Evolutionary conservation across 2,797 vertebrate genomes (phyloP).

Genomic region (Anas bernieri): DNA sequence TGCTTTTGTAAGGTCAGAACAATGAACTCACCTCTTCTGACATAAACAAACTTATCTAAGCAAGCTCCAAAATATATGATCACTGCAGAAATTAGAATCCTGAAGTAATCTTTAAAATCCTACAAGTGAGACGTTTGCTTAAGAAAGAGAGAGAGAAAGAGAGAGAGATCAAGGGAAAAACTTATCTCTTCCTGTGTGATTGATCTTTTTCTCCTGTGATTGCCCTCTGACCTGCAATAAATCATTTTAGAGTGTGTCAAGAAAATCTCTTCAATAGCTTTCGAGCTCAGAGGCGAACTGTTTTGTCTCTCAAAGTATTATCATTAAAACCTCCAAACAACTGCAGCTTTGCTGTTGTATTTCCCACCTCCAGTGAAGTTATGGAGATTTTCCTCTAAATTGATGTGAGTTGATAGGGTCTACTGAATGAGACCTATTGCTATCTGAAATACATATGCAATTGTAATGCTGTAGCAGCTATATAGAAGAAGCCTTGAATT

Average conservation of each 20-base stretch:
- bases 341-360: slow-evolving; percentile 23
- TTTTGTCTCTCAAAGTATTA: slow-evolving; percentile 28
- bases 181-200: slow-evolving; percentile 58
- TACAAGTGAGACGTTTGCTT: neutral
- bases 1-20: neutral
- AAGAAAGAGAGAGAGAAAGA: neutral
- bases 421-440: neutral
- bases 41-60: neutral
- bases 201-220: slow-evolving; percentile 50
- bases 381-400: neutral
- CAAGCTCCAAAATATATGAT: neutral
- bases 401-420: neutral
- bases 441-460: neutral
- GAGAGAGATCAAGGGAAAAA: slow-evolving; percentile 47
- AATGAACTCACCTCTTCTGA: neutral
- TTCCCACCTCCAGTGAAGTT: neutral
- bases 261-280: slow-evolving; percentile 53
- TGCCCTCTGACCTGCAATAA: slow-evolving; percentile 61
- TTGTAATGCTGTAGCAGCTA: neutral
- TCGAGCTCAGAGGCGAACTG: slow-evolving; percentile 17
- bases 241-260: slow-evolving; percentile 52
- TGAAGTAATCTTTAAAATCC: neutral
- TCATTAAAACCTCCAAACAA: neutral
- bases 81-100: neutral
- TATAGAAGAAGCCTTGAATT: neutral